A percentile compares a stretch with the other conserved stretches of the same genome.
These are phyloP conservation scores for Drosophila prolongata DNA, from an alignment of 2,888 invertebrate genomes.

Conservation along the genomic window DNA sequence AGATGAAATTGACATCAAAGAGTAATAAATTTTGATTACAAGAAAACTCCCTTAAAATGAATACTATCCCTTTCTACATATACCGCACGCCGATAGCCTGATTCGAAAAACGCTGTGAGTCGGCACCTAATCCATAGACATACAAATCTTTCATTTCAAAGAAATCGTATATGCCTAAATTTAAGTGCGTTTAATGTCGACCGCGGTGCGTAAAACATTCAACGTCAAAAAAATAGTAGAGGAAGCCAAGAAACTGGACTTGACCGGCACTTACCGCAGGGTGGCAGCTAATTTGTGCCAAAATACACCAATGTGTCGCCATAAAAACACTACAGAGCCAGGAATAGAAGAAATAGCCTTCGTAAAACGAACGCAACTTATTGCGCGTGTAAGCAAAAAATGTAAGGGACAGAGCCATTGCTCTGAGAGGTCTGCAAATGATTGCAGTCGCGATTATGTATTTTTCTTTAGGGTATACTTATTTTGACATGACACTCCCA, in stretches of 20 bases:
- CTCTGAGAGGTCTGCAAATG: constrained; percentile 70
- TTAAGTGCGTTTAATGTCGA: constrained; percentile 68
- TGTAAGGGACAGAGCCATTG: constrained; percentile 6
- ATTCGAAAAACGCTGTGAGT: constrained; percentile 12
- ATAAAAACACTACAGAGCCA: constrained; percentile 57
- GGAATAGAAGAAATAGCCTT: constrained; percentile 3
- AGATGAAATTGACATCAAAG: constrained; percentile 13
- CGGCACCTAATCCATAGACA: constrained; percentile 52
- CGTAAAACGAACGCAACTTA: constrained; percentile 47
- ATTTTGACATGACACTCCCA: neutral
- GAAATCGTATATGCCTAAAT: constrained; percentile 49
- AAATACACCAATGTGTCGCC: constrained; percentile 67
- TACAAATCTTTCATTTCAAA: constrained; percentile 54
- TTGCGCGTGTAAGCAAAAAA: constrained; percentile 75
- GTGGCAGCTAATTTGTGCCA: constrained; percentile 69
- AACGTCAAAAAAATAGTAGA: constrained; percentile 65
- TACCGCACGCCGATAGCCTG: constrained; percentile 8
- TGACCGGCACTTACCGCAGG: constrained; percentile 42
- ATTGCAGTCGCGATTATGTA: constrained; percentile 64
- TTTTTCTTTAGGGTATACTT: constrained; percentile 4
- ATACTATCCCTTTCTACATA: constrained; percentile 63
- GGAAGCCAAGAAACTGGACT: constrained; percentile 15
- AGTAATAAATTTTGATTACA: constrained; percentile 36
- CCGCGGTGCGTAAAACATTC: constrained; percentile 67
- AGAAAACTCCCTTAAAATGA: constrained; percentile 59